phyloP scores from a whole-genome alignment of 37 sponge, comb jelly and placozoan genomes.

The Halichondria panicea region DNA sequence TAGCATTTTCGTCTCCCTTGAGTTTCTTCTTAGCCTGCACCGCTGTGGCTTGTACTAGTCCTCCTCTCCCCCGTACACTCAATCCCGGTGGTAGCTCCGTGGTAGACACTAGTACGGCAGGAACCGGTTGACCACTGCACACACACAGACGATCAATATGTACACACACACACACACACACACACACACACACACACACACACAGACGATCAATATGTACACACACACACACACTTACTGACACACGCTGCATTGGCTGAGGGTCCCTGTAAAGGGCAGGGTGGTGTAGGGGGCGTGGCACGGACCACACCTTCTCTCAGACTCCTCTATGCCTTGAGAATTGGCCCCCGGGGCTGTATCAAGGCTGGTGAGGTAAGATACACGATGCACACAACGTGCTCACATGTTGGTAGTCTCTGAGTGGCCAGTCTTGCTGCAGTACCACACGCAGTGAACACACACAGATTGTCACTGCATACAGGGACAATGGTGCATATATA shows the following conservation, averaged over 20 bases:
- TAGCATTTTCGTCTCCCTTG: constrained; percentile 74
- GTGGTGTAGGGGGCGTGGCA: constrained; percentile 63
- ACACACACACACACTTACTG: too few relatives aligned
- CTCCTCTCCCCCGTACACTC: constrained; percentile 48
- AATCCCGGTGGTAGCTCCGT: constrained; percentile 44
- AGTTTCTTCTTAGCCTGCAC: constrained; percentile 52
- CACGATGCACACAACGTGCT: too few relatives aligned
- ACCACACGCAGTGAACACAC: constrained; percentile 87
- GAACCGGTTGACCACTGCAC: too few relatives aligned
- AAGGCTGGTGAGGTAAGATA: too few relatives aligned
- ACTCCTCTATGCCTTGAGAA: too few relatives aligned
- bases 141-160: neutral
- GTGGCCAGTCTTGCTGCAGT: constrained; percentile 71
- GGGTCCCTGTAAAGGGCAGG: too few relatives aligned
- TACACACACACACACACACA: neutral
- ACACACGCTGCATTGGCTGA: too few relatives aligned
- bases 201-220: too few relatives aligned
- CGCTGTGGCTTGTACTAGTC: constrained; percentile 70
- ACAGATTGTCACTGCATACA: constrained; percentile 76
- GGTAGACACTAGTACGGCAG: constrained; percentile 73
- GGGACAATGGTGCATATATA: too few relatives aligned
- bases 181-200: too few relatives aligned
- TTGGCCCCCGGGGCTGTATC: too few relatives aligned
- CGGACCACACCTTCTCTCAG: constrained; percentile 14
- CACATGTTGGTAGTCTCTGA: too few relatives aligned